Percentiles rank a stretch among this genome's conserved stretches.
These are phyloP conservation scores for Pelagia noctiluca DNA, from an alignment of 30 jellyfish, hydroid and myxozoan species.

Conservation along the genomic window DNA sequence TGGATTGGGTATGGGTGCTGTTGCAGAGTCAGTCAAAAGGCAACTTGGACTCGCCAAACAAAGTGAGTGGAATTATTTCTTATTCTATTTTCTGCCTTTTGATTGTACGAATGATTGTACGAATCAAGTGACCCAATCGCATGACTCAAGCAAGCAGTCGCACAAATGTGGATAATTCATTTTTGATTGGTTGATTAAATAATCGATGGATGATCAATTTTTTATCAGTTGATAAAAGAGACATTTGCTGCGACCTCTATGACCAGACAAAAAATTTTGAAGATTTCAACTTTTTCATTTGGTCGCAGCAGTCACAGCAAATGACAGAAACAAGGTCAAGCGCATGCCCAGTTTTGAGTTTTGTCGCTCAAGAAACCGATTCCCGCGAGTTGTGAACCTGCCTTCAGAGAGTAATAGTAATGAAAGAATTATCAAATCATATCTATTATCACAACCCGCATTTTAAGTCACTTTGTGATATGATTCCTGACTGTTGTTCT, in stretches of 20 bases:
- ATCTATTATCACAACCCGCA: not conserved
- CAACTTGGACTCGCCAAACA: constrained; percentile 85
- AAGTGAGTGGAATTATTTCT: constrained; percentile 40
- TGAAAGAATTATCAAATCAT: not conserved
- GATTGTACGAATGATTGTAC: not conserved
- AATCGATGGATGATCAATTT: not conserved
- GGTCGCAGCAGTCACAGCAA: too few species aligned
- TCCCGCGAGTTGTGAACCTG: too few species aligned
- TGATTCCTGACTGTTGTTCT: not conserved
- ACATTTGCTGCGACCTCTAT: too few species aligned
- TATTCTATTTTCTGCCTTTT: not conserved
- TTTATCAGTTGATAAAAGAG: not conserved
- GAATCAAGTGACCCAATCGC: not conserved
- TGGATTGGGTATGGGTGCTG: constrained; percentile 90
- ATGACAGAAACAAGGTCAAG: too few species aligned
- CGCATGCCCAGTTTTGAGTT: not conserved
- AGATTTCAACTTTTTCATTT: too few species aligned
- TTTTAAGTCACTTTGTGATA: not conserved
- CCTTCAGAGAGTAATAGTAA: too few species aligned
- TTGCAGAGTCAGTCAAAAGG: constrained; percentile 81
- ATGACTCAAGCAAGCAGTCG: not conserved
- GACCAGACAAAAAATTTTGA: too few species aligned
- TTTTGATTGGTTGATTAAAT: not conserved
- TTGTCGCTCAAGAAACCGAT: not conserved
- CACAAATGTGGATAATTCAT: not conserved